A percentile compares a stretch with the other conserved stretches of the same genome.
phyloP scores from a whole-genome alignment of 2,888 invertebrate genomes.

The Sminthurinus aureus region DNA sequence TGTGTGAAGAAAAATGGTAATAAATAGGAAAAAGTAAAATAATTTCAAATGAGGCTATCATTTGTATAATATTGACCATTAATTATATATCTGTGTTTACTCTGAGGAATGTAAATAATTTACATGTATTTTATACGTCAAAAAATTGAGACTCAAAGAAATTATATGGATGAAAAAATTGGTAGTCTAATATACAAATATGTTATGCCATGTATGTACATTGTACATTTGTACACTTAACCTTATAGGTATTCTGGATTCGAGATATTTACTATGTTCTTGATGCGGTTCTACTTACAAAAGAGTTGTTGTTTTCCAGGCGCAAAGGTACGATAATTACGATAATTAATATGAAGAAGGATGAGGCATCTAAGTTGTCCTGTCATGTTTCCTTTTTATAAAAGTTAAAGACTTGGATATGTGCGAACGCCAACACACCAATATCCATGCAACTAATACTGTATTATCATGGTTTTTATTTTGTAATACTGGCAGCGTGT shows the following conservation, averaged over 20 bases:
- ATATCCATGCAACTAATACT: background rate
- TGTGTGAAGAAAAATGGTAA: too few species aligned
- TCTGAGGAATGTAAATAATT: conserved; percentile 1
- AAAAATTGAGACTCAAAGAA: too few species aligned
- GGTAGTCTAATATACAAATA: too few species aligned
- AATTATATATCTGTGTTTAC: background rate
- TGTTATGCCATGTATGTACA: too few species aligned
- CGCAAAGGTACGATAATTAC: conserved; percentile 24
- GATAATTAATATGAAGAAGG: conserved; percentile 32
- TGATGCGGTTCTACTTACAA: background rate
- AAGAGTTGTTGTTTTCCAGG: background rate
- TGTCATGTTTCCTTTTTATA: conserved; percentile 27
- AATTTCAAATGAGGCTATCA: background rate
- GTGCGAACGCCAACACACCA: background rate
- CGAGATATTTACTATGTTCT: background rate
- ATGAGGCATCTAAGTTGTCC: conserved; percentile 26
- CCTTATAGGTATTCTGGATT: background rate
- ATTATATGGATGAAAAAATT: too few species aligned
- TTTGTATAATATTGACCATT: background rate
- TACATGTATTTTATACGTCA: background rate
- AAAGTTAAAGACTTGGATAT: conserved; percentile 12
- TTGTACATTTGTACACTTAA: background rate
- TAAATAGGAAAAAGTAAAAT: too few species aligned
- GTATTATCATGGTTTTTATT: too few species aligned
- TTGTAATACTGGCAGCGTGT: too few species aligned